Evolutionary conservation across 2,888 invertebrate species (phyloP).

Genomic region (Nudaria mundana): DNA sequence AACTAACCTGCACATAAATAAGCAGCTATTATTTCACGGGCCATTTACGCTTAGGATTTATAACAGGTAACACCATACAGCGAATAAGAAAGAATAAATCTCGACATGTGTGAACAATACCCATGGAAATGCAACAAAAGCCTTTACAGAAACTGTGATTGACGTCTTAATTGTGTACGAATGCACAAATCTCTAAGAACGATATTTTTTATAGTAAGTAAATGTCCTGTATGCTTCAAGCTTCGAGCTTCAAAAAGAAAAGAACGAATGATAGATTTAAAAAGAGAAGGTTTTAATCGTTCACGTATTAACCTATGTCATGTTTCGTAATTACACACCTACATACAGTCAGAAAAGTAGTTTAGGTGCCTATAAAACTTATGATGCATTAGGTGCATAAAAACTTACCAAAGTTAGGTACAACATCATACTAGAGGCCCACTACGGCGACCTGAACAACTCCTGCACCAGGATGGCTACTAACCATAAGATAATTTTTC

Average conservation of each 20-base stretch:
- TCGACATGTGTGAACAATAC: slow-evolving; percentile 46
- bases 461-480: too few relatives aligned
- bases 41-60: slow-evolving; percentile 49
- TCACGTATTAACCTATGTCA: too few relatives aligned
- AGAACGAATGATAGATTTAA: slow-evolving; percentile 37
- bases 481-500: too few relatives aligned
- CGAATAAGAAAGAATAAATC: slow-evolving; percentile 37
- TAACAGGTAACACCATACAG: slow-evolving; percentile 28
- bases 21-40: slow-evolving; percentile 63
- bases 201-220: slow-evolving; percentile 45
- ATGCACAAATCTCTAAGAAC: slow-evolving; percentile 22
- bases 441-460: too few relatives aligned
- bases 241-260: slow-evolving; percentile 35
- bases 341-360: too few relatives aligned
- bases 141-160: slow-evolving; percentile 50
- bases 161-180: slow-evolving; percentile 58
- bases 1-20: slow-evolving; percentile 35
- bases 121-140: slow-evolving; percentile 51
- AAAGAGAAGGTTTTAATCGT: too few relatives aligned
- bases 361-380: too few relatives aligned
- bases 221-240: slow-evolving; percentile 50
- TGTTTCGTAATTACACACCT: too few relatives aligned
- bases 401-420: too few relatives aligned
- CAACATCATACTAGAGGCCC: too few relatives aligned
- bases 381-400: too few relatives aligned